Evolutionary conservation across 2,797 vertebrate species (phyloP).

Genomic region (Linurgus olivaceus): DNA sequence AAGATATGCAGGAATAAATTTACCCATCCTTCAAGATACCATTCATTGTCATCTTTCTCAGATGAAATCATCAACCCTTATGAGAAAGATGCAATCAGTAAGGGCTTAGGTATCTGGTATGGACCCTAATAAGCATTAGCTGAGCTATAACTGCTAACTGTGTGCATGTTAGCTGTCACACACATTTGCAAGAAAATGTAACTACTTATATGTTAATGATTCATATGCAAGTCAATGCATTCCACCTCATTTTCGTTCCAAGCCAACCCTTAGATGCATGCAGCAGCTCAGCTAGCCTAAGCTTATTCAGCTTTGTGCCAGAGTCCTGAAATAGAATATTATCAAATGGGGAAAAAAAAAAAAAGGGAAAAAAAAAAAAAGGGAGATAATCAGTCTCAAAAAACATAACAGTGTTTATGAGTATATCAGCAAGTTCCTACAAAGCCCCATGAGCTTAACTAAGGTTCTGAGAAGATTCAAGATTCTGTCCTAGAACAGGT

Average conservation of each 20-base stretch:
- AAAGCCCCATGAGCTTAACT: neutral
- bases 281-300: neutral
- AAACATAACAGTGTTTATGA: rapidly evolving
- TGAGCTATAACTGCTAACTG: neutral
- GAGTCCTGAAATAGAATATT: neutral
- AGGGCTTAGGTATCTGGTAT: neutral
- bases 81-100: neutral
- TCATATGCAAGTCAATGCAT: neutral
- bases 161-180: neutral
- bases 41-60: neutral
- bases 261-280: neutral
- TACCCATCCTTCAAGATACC: neutral
- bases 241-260: neutral
- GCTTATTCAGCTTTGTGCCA: neutral
- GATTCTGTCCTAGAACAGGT: neutral
- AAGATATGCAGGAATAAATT: neutral
- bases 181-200: neutral
- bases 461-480: neutral
- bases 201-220: neutral
- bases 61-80: neutral
- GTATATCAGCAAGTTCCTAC: neutral
- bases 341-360: rapidly evolving
- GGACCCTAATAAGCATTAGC: neutral
- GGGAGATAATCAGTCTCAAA: neutral
- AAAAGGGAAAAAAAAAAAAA: neutral